These are phyloP conservation scores for Otus scops DNA, from an alignment of 2,797 vertebrate genomes.

Conservation along the genomic window DNA sequence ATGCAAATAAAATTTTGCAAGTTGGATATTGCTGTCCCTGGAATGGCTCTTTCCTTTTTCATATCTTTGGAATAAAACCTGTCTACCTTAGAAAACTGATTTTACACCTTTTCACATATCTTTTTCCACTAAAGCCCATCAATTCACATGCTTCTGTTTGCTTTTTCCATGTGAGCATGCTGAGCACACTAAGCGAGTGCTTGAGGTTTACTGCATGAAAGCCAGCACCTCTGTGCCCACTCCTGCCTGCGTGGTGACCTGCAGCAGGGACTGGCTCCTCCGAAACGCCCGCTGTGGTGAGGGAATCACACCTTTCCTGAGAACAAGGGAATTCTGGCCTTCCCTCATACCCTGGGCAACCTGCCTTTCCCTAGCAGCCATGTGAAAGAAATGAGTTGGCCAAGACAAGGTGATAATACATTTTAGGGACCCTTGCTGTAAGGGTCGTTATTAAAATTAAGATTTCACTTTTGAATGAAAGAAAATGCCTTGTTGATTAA, in stretches of 20 bases:
- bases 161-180: neutral
- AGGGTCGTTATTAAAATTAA: neutral
- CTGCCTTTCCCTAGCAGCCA: neutral
- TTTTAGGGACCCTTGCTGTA: neutral
- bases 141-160: neutral
- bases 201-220: neutral
- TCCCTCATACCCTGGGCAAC: neutral
- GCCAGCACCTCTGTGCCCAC: neutral
- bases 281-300: rapidly evolving
- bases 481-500: neutral
- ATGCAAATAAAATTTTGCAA: neutral
- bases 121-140: neutral
- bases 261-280: neutral
- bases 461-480: neutral
- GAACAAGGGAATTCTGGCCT: rapidly evolving
- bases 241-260: neutral
- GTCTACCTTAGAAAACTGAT: neutral
- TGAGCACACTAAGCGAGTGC: rapidly evolving
- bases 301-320: rapidly evolving
- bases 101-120: neutral
- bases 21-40: neutral
- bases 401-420: neutral
- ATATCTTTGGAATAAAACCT: neutral
- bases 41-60: neutral
- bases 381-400: neutral